Base-by-base conservation (phyloP, 2,113 vertebrate genomes). In the Laterallus jamaicensis region DNA sequence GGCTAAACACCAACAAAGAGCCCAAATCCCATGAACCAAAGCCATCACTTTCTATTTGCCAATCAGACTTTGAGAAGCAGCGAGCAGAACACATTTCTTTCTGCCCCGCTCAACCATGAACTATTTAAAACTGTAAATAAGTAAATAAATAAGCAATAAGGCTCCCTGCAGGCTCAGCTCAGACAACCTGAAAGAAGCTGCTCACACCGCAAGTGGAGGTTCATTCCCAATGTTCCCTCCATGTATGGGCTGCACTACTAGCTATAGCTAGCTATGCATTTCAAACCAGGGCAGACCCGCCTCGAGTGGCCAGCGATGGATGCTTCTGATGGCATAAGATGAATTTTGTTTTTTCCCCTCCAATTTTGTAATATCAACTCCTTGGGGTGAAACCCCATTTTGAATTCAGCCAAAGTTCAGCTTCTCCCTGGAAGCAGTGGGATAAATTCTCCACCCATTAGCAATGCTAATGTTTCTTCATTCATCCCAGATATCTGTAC, bases 81-180 rank as follows among this genome's bases (percentile, higher is more conserved):
- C 74, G 66, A 88, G 62, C 29, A 91, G 85, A 90, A 86, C 26
- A 10, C 0, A 0, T 60, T 95, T 82, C 58, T 81, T 94, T 87
- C n/a, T 71, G 44, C 42, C 83, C 37, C 12, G 5, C 54, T 92
- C 83, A 92, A 73, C 73, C 70, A 64, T 59, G 70, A 95, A 47
- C 69, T 91, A 62, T 26, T 87, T 87, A 76, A 88, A 89, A 88
- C 90, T 29, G 42, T 69, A 95, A 96, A 88, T 69, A 94, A 90
- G 76, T 88, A 94, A 95, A 94, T 84, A 90, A 93, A 96, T 74
- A 92, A 86, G 73, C 73, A 90, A 39, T 20, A 60, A 75, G 15
- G 15, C 42, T 86, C 73, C 73, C 52, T 3, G 10, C 35, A 75
- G 71, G 52, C 92, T 93, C 56, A 63, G 76, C 29, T 78, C 39